phyloP scores from a whole-genome alignment of 1,140 invertebrate species.

The Microplitis demolitor region DNA sequence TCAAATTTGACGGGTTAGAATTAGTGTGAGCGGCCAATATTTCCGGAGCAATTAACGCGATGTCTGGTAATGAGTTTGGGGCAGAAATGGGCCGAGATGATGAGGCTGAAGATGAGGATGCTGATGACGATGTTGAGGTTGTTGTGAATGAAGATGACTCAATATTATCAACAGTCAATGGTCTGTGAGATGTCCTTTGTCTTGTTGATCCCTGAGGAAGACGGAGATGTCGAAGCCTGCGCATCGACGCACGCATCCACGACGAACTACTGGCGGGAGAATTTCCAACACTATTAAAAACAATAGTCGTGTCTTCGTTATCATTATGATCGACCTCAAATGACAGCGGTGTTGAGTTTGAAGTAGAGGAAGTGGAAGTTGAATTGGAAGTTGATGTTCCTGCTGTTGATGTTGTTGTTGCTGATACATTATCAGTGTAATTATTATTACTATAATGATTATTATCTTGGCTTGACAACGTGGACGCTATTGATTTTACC shows the following conservation, averaged over 20 bases:
- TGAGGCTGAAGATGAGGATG: too few species aligned
- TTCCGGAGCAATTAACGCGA: constrained; percentile 56
- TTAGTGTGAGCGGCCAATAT: constrained; percentile 57
- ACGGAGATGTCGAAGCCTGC: constrained; percentile 52
- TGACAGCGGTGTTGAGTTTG: not conserved
- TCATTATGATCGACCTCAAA: not conserved
- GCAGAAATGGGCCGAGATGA: constrained; percentile 21
- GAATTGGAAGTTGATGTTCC: too few species aligned
- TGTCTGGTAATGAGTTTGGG: constrained; percentile 54
- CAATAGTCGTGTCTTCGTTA: not conserved
- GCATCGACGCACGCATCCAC: constrained; percentile 58
- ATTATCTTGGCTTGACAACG: not conserved
- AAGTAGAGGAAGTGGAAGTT: too few species aligned
- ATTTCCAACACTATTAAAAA: not conserved
- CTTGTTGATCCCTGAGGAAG: constrained; percentile 40
- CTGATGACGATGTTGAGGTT: constrained; percentile 51
- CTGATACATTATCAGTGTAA: constrained; percentile 8
- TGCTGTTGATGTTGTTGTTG: constrained; percentile 6
- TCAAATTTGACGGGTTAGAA: constrained; percentile 30
- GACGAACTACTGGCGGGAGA: constrained; percentile 33
- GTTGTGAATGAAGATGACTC: not conserved
- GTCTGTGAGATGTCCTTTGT: constrained; percentile 10
- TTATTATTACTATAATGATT: not conserved
- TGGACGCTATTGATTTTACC: constrained; percentile 44
- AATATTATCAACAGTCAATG: not conserved